Conservation (phyloP, 2,113 vertebrate genomes). For the Charina bottae region DNA sequence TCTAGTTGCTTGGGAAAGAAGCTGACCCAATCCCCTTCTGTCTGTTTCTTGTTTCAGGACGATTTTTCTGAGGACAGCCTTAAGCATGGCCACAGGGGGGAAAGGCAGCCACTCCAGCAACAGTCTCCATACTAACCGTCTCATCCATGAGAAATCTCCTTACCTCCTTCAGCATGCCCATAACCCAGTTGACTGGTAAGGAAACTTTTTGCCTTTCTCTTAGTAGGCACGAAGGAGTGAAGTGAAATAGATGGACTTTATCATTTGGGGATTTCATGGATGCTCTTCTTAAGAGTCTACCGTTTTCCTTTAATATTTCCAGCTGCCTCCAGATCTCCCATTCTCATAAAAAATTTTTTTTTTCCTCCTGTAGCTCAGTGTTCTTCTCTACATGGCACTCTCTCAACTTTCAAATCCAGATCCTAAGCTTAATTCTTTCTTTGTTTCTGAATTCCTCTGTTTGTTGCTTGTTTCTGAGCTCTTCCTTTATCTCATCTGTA, state of each 20-base stretch:
- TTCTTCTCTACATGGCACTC: not conserved
- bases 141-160: constrained; percentile 86
- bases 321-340: not conserved
- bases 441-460: not conserved
- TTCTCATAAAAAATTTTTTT: not conserved
- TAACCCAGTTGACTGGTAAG: constrained; percentile 95
- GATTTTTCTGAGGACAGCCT: constrained; percentile 42
- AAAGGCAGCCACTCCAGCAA: constrained; percentile 35
- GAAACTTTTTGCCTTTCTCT: not conserved
- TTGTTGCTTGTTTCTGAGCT: not conserved
- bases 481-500: not conserved
- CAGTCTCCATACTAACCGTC: constrained; percentile 76
- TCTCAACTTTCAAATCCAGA: not conserved
- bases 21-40: not conserved
- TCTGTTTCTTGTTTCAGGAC: constrained; percentile 61
- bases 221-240: not conserved
- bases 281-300: not conserved
- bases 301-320: not conserved
- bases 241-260: not conserved
- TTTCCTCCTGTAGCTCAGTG: not conserved
- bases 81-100: constrained; percentile 80
- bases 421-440: not conserved
- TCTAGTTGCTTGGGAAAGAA: not conserved
- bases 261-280: not conserved
- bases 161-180: constrained; percentile 93